These are phyloP conservation scores for Lithobates pipiens DNA, from an alignment of 2,797 vertebrate genomes.

Conservation along the genomic window DNA sequence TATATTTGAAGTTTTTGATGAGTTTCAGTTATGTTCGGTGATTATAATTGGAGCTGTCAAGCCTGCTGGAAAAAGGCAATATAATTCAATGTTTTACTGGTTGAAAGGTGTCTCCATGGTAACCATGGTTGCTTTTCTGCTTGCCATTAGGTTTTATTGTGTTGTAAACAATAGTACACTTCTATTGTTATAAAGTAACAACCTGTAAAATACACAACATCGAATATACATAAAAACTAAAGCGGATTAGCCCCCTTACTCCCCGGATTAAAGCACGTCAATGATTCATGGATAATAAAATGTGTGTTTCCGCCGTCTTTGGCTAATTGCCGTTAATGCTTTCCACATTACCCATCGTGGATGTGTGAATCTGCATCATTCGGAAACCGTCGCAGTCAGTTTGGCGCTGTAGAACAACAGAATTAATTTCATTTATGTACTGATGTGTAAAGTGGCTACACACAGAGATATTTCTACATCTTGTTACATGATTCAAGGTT, in stretches of 20 bases:
- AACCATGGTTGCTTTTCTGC: constrained; percentile 61
- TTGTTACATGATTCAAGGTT: background rate
- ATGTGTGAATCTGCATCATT: constrained; percentile 15
- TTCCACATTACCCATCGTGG: constrained; percentile 7
- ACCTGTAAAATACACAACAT: constrained; percentile 58
- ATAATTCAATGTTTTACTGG: constrained; percentile 65
- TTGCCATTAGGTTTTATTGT: constrained; percentile 66
- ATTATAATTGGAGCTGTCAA: constrained; percentile 55
- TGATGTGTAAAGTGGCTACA: background rate
- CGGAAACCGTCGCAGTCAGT: background rate
- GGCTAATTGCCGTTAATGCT: constrained; percentile 37
- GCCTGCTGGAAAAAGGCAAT: constrained; percentile 59
- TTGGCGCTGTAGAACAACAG: background rate
- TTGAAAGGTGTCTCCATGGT: constrained; percentile 54
- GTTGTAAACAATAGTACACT: constrained; percentile 65
- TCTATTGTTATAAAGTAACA: constrained; percentile 57
- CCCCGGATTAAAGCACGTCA: background rate
- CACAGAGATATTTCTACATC: background rate
- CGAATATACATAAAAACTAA: constrained; percentile 26
- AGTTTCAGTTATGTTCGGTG: constrained; percentile 35
- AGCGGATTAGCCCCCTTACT: background rate
- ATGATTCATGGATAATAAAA: constrained; percentile 42
- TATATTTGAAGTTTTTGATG: constrained; percentile 48
- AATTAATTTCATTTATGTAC: background rate
- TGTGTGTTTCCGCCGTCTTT: constrained; percentile 1